A percentile compares a stretch with the other conserved stretches of the same genome.
Conservation (phyloP, 2,113 vertebrate genomes). For the Haplotaxodon microlepis region DNA sequence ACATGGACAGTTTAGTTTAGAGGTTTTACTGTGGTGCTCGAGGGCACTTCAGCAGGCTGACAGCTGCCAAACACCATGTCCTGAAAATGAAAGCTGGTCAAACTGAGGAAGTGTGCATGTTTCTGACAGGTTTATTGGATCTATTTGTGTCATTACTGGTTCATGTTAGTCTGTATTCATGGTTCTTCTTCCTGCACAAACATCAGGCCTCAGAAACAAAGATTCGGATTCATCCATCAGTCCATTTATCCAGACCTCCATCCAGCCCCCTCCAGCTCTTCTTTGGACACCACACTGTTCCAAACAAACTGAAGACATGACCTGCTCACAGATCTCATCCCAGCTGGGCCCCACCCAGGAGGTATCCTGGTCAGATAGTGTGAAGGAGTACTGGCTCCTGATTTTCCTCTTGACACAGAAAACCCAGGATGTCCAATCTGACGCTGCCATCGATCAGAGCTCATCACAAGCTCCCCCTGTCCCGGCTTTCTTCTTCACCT, state of each 20-base stretch:
- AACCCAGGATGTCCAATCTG: neutral
- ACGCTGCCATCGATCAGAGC: neutral
- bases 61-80: neutral
- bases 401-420: neutral
- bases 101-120: neutral
- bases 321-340: neutral
- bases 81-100: neutral
- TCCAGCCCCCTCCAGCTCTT: neutral
- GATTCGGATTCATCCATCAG: neutral
- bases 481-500: neutral
- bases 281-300: neutral
- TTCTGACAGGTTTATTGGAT: neutral
- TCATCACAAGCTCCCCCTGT: fast-evolving
- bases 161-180: neutral
- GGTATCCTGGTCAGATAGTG: neutral
- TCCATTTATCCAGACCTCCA: neutral
- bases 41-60: neutral
- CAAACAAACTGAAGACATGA: neutral
- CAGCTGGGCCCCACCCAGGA: neutral
- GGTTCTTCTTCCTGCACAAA: neutral
- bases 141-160: neutral
- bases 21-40: neutral
- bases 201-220: neutral
- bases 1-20: neutral
- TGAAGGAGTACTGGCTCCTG: neutral